Base-by-base conservation (phyloP, 1,140 invertebrate species). In the Akabosia matsudoensis region DNA sequence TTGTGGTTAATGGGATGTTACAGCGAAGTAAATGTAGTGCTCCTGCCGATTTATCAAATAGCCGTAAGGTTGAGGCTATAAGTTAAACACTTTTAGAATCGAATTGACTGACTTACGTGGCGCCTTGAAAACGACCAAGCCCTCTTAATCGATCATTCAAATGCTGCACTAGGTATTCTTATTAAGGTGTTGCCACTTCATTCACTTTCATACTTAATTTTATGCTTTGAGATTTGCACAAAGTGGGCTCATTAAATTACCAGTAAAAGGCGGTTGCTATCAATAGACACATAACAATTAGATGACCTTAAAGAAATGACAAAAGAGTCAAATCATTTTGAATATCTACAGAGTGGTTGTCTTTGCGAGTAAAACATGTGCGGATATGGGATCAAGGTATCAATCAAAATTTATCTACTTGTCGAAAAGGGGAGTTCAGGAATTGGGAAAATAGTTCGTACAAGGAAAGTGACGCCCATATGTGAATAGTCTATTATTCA, bases 391-490 rank as follows among this genome's bases (percentile, higher is more conserved):
- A n/a, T n/a, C n/a, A n/a, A n/a, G n/a, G n/a, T n/a, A n/a, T n/a
- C n/a, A n/a, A 45, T 45, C 37, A 45, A 45, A 45, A 10, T 45
- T 45, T 45, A 45, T 45, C 37, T 45, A 10, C 7, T 18, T 18
- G 37, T 18, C 18, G 54, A 24, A 56, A 56, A 56, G 54, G 22
- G 54, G 54, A 4, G 54, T 56, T 56, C 54, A 56, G 54, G 54
- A 56, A 56, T 56, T 56, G 4, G n/a, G 7, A 13, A n/a, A n/a
- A 13, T 56, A 16, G 14, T 56, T 56, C 22, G 24, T 13, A 18
- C 37, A 45, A 45, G 24, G 24, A 56, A n/a, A 56, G 54, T 56
- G 54, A 56, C 54, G 54, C 54, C 54, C 24, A n/a, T n/a, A n/a
- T n/a, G n/a, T n/a, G n/a, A n/a, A n/a, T n/a, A n/a, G n/a, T n/a